A percentile compares a stretch with the other conserved stretches of the same genome.
phyloP scores from a whole-genome alignment of 2,888 invertebrate genomes.

The Drosophila diplacantha region DNA sequence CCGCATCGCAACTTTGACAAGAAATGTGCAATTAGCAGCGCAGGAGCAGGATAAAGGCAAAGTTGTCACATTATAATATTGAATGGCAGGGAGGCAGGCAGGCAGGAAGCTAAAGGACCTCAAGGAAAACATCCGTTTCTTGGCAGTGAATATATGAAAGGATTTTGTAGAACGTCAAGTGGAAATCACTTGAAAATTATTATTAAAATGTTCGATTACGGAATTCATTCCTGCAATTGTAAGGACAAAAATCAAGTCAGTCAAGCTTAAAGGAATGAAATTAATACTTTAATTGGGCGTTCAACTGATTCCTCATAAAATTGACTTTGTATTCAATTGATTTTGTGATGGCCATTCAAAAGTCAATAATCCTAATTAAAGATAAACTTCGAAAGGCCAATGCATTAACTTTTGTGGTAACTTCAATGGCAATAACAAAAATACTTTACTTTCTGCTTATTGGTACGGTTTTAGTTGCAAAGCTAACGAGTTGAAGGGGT shows the following conservation, averaged over 20 bases:
- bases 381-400: neutral
- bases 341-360: neutral
- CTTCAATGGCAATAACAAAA: neutral
- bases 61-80: slow-evolving; percentile 71
- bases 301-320: neutral
- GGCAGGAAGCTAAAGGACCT: slow-evolving; percentile 16
- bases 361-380: neutral
- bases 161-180: neutral
- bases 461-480: neutral
- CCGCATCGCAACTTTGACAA: slow-evolving; percentile 61
- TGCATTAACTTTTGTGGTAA: neutral
- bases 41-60: slow-evolving; percentile 27
- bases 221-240: neutral
- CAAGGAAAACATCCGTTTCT: neutral
- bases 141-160: neutral
- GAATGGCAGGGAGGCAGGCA: slow-evolving; percentile 55
- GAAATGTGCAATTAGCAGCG: slow-evolving; percentile 67
- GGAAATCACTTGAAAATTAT: slow-evolving; percentile 7
- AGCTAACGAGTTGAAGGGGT: neutral
- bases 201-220: neutral
- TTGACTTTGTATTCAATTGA: neutral
- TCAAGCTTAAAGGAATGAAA: neutral
- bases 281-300: slow-evolving; percentile 3
- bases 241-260: neutral
- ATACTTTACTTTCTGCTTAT: too few relatives aligned